Conservation (phyloP, 2,888 invertebrate species). For the Diabrotica balteata region DNA sequence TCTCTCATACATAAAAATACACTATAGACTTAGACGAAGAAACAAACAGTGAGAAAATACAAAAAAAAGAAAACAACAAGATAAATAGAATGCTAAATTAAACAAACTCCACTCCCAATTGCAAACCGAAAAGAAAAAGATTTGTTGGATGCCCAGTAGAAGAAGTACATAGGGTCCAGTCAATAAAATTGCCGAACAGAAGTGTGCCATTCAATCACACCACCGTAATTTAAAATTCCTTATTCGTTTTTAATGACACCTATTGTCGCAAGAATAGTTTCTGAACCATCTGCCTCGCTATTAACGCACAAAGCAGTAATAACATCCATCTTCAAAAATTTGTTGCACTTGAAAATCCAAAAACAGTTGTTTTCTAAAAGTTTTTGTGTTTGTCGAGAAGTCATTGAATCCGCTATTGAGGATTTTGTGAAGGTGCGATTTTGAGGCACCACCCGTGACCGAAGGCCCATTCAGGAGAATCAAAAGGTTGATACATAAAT, state of each 20-base stretch:
- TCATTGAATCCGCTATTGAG: constrained; percentile 33
- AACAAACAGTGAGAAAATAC: too few species aligned
- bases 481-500: constrained; percentile 41
- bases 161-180: too few species aligned
- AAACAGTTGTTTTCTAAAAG: constrained; percentile 40
- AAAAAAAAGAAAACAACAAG: too few species aligned
- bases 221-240: neutral
- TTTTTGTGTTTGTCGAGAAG: constrained; percentile 30
- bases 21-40: too few species aligned
- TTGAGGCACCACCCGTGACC: constrained; percentile 44
- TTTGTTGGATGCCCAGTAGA: too few species aligned
- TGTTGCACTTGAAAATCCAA: constrained; percentile 51
- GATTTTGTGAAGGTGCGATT: constrained; percentile 39
- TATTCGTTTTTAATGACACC: constrained; percentile 36
- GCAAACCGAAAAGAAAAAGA: too few species aligned
- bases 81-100: too few species aligned
- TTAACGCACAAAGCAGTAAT: constrained; percentile 46
- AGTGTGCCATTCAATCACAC: too few species aligned
- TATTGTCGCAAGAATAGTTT: constrained; percentile 31
- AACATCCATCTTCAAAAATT: constrained; percentile 56
- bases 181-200: too few species aligned
- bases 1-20: too few species aligned
- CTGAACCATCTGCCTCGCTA: constrained; percentile 41
- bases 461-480: constrained; percentile 44
- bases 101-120: too few species aligned